Evolutionary conservation across 2,888 invertebrate genomes (phyloP).

Genomic region (Uropetala carovei): DNA sequence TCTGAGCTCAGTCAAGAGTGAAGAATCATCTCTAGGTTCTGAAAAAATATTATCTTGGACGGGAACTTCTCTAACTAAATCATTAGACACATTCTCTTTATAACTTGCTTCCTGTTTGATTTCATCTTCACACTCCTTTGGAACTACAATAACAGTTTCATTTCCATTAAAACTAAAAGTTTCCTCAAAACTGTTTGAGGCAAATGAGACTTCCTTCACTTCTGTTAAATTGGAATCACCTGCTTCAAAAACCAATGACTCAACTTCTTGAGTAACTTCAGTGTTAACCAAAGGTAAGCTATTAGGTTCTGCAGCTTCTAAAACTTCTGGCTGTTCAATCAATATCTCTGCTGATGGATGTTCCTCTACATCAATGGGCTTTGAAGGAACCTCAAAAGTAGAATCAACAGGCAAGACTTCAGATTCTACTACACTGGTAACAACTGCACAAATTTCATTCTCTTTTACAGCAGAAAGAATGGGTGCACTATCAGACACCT

Average conservation of each 20-base stretch:
- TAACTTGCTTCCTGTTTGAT: background rate
- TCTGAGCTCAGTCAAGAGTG: conserved; percentile 20
- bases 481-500: background rate
- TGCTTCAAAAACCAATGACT: background rate
- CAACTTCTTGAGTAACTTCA: background rate
- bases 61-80: background rate
- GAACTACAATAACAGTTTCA: background rate
- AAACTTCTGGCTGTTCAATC: background rate
- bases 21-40: background rate
- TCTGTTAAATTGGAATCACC: background rate
- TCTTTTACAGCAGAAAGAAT: conserved; percentile 7
- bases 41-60: conserved; percentile 25
- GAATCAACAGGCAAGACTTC: background rate
- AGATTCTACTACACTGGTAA: background rate
- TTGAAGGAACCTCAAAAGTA: background rate
- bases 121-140: background rate
- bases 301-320: background rate
- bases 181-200: background rate
- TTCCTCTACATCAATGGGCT: background rate
- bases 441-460: background rate
- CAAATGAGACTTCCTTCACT: conserved; percentile 8
- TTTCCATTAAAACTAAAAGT: background rate
- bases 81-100: background rate
- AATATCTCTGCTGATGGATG: background rate
- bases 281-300: background rate